phyloP scores from a whole-genome alignment of 1,140 invertebrate species.

The Andricus grossulariae region DNA sequence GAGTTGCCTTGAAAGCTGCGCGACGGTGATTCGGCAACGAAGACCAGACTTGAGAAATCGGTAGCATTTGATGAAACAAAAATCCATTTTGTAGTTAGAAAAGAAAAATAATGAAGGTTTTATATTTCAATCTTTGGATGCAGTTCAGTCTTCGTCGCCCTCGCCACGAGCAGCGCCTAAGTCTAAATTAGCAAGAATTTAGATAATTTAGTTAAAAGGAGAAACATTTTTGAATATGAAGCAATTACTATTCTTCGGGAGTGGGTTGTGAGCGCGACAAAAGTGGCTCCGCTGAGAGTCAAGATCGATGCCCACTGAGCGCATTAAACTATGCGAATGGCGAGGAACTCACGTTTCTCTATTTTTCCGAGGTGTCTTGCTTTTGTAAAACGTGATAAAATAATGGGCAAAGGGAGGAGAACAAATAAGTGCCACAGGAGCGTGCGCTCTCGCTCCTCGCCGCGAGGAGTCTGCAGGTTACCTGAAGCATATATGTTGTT shows the following conservation, averaged over 20 bases:
- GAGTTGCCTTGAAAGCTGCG: background rate
- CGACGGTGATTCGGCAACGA: background rate
- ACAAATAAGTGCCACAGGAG: constrained; percentile 66
- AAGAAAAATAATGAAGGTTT: background rate
- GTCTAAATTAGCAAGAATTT: background rate
- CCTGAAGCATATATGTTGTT: constrained; percentile 69
- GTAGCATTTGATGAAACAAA: background rate
- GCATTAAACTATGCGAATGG: background rate
- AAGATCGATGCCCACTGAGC: no score
- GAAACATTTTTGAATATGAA: constrained; percentile 4
- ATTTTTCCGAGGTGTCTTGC: constrained; percentile 54
- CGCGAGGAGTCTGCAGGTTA: constrained; percentile 58
- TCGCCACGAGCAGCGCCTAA: background rate
- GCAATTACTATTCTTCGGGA: constrained; percentile 35
- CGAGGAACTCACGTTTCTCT: constrained; percentile 44
- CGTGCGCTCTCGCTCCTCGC: constrained; percentile 49
- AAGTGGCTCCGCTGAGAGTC: no score
- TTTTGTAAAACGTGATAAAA: constrained; percentile 62
- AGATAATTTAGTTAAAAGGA: constrained; percentile 22
- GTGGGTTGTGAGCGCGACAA: background rate
- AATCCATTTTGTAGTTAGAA: constrained; percentile 4
- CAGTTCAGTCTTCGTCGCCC: background rate
- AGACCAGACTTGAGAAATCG: background rate
- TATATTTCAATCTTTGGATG: no score
- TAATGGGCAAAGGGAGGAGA: constrained; percentile 31